Conservation (phyloP, 2,888 invertebrate species). For the Caenorhabditis japonica region DNA sequence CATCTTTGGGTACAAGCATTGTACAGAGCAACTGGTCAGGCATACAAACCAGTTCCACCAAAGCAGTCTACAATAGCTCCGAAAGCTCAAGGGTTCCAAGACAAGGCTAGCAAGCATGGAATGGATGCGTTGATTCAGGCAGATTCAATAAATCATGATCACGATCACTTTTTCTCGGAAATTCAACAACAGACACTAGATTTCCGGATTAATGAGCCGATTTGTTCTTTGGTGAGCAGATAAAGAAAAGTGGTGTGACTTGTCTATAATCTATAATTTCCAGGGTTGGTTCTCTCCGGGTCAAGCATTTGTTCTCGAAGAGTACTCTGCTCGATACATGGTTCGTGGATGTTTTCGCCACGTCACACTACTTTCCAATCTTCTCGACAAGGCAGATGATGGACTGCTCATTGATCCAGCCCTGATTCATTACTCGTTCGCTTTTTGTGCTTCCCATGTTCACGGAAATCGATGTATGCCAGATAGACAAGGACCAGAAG, state of each 20-base stretch:
- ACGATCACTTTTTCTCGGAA: constrained; percentile 90
- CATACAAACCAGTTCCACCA: constrained; percentile 97
- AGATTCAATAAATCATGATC: constrained; percentile 97
- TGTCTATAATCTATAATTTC: constrained; percentile 6
- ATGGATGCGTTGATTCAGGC: constrained; percentile 99
- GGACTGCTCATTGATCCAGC: constrained; percentile 97
- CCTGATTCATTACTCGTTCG: constrained; percentile 97
- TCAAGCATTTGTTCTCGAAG: constrained; percentile 97
- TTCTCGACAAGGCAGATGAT: constrained; percentile 85
- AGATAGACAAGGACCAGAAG: constrained; percentile 81
- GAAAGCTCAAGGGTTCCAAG: constrained; percentile 79
- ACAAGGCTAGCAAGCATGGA: constrained; percentile 96
- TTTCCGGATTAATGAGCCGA: constrained; percentile 96
- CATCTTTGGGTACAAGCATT: constrained; percentile 99
- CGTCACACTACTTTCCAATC: constrained; percentile 93
- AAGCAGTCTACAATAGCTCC: constrained; percentile 75
- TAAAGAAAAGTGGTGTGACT: neutral
- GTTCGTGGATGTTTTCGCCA: constrained; percentile 93
- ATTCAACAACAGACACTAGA: constrained; percentile 93
- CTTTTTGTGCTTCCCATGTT: constrained; percentile 98
- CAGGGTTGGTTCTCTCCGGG: constrained; percentile 99
- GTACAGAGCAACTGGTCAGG: constrained; percentile 99
- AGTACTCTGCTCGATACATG: constrained; percentile 96
- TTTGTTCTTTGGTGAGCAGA: constrained; percentile 89
- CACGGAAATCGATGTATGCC: constrained; percentile 92